These are phyloP conservation scores for Peromyscus californicus DNA, from an alignment of 2,113 vertebrate species.

Conservation along the genomic window DNA sequence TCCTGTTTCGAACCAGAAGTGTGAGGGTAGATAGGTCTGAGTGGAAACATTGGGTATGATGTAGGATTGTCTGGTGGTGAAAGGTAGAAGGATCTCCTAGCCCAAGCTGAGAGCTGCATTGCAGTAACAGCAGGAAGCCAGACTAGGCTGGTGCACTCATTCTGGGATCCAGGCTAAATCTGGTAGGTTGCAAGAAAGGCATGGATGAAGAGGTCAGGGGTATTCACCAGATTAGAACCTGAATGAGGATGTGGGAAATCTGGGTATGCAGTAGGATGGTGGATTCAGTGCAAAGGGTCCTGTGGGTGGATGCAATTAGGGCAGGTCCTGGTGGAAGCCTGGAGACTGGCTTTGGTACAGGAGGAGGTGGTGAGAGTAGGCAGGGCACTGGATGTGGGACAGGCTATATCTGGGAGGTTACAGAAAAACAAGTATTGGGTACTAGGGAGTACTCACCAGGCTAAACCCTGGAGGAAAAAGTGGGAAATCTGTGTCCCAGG, in stretches of 20 bases:
- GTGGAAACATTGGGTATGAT: background rate
- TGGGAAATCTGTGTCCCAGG: background rate
- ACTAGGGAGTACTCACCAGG: background rate
- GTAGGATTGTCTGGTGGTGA: background rate
- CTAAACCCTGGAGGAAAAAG: background rate
- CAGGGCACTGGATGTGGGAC: background rate
- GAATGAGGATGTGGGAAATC: background rate
- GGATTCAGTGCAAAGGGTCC: too few species aligned
- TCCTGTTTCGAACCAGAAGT: background rate
- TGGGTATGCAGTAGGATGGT: background rate
- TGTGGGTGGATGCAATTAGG: background rate
- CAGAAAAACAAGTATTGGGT: background rate
- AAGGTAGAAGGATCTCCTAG: background rate
- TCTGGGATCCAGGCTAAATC: background rate
- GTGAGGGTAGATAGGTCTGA: background rate
- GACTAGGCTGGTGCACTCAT: background rate
- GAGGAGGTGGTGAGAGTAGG: background rate
- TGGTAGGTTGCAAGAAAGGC: background rate
- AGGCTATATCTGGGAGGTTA: background rate
- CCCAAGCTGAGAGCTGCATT: background rate
- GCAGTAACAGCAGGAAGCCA: background rate
- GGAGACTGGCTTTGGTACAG: background rate
- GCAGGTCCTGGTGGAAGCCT: background rate
- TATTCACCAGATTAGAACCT: background rate
- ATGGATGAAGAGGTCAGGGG: background rate